Evolutionary conservation across 2,797 vertebrate species (phyloP), one percentile per base, ranked within the genome.

Genomic region (Muraenolepis orangiensis): DNA sequence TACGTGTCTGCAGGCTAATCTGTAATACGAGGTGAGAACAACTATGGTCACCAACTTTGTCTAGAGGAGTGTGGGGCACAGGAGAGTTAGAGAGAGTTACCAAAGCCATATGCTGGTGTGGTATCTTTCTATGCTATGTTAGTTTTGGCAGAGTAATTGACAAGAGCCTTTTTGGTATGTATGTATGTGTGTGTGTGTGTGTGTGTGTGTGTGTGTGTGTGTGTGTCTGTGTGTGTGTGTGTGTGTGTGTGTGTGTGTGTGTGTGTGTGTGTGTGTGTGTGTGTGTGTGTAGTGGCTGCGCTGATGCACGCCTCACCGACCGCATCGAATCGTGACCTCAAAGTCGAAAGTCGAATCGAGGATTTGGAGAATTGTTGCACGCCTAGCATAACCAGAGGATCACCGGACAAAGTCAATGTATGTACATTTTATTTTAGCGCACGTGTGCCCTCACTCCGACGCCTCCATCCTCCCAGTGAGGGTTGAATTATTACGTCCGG

Each of bases 401-500:
- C 51, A 57, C 51, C 23, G 51, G 51, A n/a, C 6, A 57, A 57
- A 57, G 18, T 10, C 8, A 23, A 64, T 64, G 23, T 1, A 64
- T 26, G 23, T 26, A 13, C n/a, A 64, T 26, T n/a, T 64, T 64
- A 64, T 64, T 64, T 26, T 10, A n/a, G 51, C 10, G 51, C 64
- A 66, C 5, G 14, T 30, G 7, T 67, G 29, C 12, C 28, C 64
- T 66, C 11, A 31, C 66, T 31, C 66, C 66, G 13, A 16, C 29
- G 1, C 30, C 13, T 26, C 64, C 64, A 4, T 66, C 66, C 30
- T 66, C 66, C 30, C 66, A 67, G 67, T 69, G 36, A 72, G 70
- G 57, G 72, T 51, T 84, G 73, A 73, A 81, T 80, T 73, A 68
- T 77, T 78, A 77, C 75, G 68, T 70, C 40, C 69, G 72, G 73